These are phyloP conservation scores for Zelleria hepariella DNA, from an alignment of 2,888 invertebrate genomes.

Conservation along the genomic window DNA sequence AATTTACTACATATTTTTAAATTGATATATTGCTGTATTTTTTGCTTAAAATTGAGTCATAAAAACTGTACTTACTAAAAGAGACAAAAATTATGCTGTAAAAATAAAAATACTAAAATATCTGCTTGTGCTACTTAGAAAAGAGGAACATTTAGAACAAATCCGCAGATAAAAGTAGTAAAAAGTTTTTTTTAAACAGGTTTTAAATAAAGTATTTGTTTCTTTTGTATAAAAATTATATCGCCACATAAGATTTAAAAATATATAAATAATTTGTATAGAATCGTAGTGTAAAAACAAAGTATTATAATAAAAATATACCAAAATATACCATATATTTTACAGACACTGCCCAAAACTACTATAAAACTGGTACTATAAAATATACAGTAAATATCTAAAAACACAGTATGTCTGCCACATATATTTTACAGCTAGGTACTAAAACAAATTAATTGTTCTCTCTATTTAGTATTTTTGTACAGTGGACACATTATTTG, in stretches of 20 bases:
- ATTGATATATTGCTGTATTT: not conserved
- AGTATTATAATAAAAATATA: not conserved
- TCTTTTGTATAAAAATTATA: too few relatives aligned
- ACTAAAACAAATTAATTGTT: too few relatives aligned
- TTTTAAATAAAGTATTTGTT: too few relatives aligned
- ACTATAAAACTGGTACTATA: not conserved
- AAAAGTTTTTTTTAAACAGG: not conserved
- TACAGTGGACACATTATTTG: not conserved
- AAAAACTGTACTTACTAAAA: constrained; percentile 1
- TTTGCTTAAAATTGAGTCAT: not conserved
- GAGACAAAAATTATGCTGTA: not conserved
- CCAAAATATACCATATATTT: too few relatives aligned
- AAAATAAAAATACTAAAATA: not conserved
- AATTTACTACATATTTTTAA: not conserved
- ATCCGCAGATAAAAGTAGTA: not conserved
- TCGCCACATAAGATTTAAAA: too few relatives aligned
- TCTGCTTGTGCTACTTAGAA: not conserved
- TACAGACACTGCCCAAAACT: not conserved
- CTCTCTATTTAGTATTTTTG: not conserved
- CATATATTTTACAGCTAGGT: not conserved
- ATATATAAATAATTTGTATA: too few relatives aligned
- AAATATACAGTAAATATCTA: not conserved
- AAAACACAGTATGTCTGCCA: not conserved
- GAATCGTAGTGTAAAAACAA: too few relatives aligned
- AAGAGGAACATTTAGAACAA: constrained; percentile 15